Conservation (phyloP, 1,140 invertebrate species). For the Rhyzopertha dominica region DNA sequence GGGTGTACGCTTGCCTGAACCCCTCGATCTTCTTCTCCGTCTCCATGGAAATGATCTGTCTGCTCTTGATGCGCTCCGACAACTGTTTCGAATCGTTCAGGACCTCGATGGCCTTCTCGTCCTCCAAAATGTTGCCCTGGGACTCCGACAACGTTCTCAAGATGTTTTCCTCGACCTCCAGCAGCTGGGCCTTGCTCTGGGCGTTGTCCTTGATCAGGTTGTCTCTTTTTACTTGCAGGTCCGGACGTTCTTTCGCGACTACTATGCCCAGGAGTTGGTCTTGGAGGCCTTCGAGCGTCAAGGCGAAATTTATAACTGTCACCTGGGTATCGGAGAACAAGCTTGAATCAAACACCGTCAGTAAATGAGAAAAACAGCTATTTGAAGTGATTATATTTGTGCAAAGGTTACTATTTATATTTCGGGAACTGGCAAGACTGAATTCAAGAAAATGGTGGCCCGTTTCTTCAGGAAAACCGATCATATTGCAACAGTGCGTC, state of each 20-base stretch:
- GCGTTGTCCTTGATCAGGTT: slow-evolving; percentile 80
- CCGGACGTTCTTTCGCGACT: slow-evolving; percentile 84
- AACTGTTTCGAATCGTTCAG: slow-evolving; percentile 82
- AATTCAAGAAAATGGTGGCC: too few species aligned
- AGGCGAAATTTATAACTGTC: slow-evolving; percentile 87
- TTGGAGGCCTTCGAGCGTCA: slow-evolving; percentile 83
- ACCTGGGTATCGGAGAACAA: too few species aligned
- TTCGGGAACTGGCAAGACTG: too few species aligned
- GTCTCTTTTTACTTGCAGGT: slow-evolving; percentile 84
- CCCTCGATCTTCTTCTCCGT: slow-evolving; percentile 66
- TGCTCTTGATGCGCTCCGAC: slow-evolving; percentile 74
- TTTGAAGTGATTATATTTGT: too few species aligned
- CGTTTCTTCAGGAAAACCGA: too few species aligned
- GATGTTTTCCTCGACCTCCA: slow-evolving; percentile 88
- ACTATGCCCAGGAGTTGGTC: slow-evolving; percentile 91
- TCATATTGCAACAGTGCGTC: too few species aligned
- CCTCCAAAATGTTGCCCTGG: slow-evolving; percentile 86
- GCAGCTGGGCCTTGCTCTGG: slow-evolving; percentile 72
- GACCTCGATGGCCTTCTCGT: slow-evolving; percentile 84
- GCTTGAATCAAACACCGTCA: too few species aligned
- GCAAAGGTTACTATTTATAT: too few species aligned
- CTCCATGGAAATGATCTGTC: slow-evolving; percentile 61
- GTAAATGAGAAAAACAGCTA: too few species aligned
- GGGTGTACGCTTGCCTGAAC: slow-evolving; percentile 76
- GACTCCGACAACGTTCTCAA: slow-evolving; percentile 79